A percentile compares a stretch with the other conserved stretches of the same genome.
These are phyloP conservation scores for Cenopis cana DNA, from an alignment of 2,888 invertebrate species.

Conservation along the genomic window DNA sequence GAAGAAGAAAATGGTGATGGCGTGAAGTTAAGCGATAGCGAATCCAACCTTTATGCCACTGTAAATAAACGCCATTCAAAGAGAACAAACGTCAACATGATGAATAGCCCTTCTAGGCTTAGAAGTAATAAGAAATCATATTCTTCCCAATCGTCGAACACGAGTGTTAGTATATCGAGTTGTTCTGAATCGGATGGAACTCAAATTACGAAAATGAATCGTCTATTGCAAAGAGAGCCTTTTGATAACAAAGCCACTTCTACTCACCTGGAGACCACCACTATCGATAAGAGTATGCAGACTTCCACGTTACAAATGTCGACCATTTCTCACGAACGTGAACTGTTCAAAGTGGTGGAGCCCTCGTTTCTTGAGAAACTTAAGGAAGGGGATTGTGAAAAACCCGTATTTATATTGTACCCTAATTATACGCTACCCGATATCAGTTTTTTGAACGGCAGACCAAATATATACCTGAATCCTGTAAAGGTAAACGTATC, in stretches of 20 bases:
- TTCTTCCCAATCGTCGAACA: conserved; percentile 81
- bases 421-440: conserved; percentile 96
- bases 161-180: conserved; percentile 83
- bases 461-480: conserved; percentile 89
- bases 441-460: conserved; percentile 90
- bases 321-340: conserved; percentile 71
- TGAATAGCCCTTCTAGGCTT: conserved; percentile 77
- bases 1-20: conserved; percentile 78
- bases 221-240: conserved; percentile 68
- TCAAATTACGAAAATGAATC: conserved; percentile 80
- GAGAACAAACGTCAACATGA: conserved; percentile 82
- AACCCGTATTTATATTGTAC: conserved; percentile 95
- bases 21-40: conserved; percentile 73
- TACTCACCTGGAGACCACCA: conserved; percentile 82
- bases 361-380: conserved; percentile 89
- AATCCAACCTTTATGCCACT: conserved; percentile 77
- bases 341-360: conserved; percentile 87
- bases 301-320: conserved; percentile 85
- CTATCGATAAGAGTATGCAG: conserved; percentile 91
- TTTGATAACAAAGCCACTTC: conserved; percentile 79
- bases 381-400: conserved; percentile 87
- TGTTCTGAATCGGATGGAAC: conserved; percentile 84
- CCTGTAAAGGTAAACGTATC: conserved; percentile 86
- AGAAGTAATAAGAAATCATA: conserved; percentile 74
- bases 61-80: conserved; percentile 77